phyloP scores from a whole-genome alignment of 2,113 vertebrate species.

The Stomatorhinus ivindoensis region DNA sequence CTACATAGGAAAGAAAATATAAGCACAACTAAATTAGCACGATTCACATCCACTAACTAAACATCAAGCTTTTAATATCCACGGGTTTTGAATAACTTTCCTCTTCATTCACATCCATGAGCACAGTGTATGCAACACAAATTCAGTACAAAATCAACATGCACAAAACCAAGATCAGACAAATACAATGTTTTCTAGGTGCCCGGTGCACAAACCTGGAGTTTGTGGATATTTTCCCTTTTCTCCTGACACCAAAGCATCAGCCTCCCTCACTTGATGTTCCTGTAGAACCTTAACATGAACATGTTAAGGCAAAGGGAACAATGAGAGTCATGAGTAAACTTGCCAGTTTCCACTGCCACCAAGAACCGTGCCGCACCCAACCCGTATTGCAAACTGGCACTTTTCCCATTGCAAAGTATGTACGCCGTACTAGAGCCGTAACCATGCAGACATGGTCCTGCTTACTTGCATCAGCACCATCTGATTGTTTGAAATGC shows the following conservation, averaged over 20 bases:
- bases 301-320: not conserved
- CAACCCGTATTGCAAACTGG: not conserved
- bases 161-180: not conserved
- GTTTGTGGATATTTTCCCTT: slow-evolving; percentile 37
- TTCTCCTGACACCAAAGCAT: slow-evolving; percentile 32
- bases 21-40: not conserved
- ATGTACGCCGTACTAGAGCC: not conserved
- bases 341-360: not conserved
- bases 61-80: not conserved
- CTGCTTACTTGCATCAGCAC: not conserved
- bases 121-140: not conserved
- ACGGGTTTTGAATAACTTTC: not conserved
- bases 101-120: not conserved
- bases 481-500: not conserved
- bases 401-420: not conserved
- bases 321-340: not conserved
- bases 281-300: slow-evolving; percentile 63
- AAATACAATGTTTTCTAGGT: not conserved
- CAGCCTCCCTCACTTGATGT: slow-evolving; percentile 56
- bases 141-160: not conserved
- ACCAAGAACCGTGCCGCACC: not conserved
- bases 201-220: slow-evolving; percentile 46
- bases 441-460: not conserved
- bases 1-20: slow-evolving; percentile 26
- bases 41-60: not conserved